Percentiles rank a stretch among this genome's conserved stretches.
These are phyloP conservation scores for Ptychodera flava DNA, from an alignment of 35 echinoderm and acorn worm genomes.

Conservation along the genomic window DNA sequence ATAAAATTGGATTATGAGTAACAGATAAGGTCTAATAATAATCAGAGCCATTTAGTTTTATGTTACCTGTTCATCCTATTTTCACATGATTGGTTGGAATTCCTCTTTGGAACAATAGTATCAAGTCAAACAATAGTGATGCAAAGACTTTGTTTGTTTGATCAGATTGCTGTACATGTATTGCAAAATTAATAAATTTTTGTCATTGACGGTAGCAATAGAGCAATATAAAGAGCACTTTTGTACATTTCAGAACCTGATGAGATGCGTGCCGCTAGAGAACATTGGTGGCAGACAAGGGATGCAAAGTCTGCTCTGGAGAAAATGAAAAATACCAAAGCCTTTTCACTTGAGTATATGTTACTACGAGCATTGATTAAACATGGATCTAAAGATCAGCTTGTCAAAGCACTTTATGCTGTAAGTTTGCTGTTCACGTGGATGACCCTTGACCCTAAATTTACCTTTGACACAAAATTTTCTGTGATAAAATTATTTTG, in stretches of 20 bases:
- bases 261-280: slow-evolving; percentile 3
- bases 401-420: neutral
- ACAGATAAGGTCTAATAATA: too few species aligned
- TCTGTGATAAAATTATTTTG: too few species aligned
- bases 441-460: too few species aligned
- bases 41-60: too few species aligned
- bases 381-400: neutral
- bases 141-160: neutral
- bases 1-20: too few species aligned
- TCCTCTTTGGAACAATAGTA: neutral
- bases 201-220: neutral
- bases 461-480: too few species aligned
- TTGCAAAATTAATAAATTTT: slow-evolving; percentile 12
- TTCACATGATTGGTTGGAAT: too few species aligned
- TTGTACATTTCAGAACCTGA: neutral
- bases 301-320: slow-evolving; percentile 65
- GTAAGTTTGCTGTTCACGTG: neutral
- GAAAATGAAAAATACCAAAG: slow-evolving; percentile 44
- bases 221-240: too few species aligned
- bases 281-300: slow-evolving; percentile 69
- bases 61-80: too few species aligned
- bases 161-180: slow-evolving; percentile 27
- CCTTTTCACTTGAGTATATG: slow-evolving; percentile 47
- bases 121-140: neutral
- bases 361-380: slow-evolving; percentile 49